phyloP scores from a whole-genome alignment of 2,797 vertebrate species.

The Yasuhikotakia modesta region DNA sequence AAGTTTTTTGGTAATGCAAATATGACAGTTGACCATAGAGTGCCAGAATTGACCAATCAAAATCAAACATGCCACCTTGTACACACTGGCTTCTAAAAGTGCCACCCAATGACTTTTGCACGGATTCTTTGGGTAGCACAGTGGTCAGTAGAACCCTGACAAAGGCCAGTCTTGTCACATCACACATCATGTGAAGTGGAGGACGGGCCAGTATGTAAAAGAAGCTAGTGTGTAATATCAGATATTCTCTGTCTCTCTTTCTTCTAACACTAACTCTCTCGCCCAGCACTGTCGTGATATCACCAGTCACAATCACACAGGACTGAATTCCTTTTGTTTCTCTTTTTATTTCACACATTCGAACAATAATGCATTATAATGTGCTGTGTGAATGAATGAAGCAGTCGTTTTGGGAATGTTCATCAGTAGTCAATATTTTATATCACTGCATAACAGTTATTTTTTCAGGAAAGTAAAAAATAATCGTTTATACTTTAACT shows the following conservation, averaged over 20 bases:
- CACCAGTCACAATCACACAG: constrained; percentile 7
- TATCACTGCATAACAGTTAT: too few relatives aligned
- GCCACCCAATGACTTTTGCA: background rate
- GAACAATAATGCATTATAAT: constrained; percentile 16
- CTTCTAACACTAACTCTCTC: constrained; percentile 15
- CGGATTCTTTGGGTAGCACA: background rate
- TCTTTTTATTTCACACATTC: constrained; percentile 23
- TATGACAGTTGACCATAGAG: background rate
- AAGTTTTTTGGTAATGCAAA: too few relatives aligned
- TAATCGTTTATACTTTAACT: too few relatives aligned
- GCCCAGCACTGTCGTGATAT: constrained; percentile 19
- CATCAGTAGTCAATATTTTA: background rate
- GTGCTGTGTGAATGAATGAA: constrained; percentile 11
- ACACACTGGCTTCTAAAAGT: background rate
- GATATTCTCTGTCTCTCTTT: constrained; percentile 22
- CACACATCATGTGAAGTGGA: constrained; percentile 13
- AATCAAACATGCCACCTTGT: background rate
- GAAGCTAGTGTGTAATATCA: constrained; percentile 46
- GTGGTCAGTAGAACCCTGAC: constrained; percentile 1
- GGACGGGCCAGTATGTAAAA: constrained; percentile 37
- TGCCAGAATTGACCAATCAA: background rate
- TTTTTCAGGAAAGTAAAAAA: too few relatives aligned
- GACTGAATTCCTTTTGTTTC: constrained; percentile 19
- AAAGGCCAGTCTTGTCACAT: constrained; percentile 46
- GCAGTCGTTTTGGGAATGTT: background rate